Conservation (phyloP, 1,140 invertebrate species). For the Cyrtorhinus lividipennis region DNA sequence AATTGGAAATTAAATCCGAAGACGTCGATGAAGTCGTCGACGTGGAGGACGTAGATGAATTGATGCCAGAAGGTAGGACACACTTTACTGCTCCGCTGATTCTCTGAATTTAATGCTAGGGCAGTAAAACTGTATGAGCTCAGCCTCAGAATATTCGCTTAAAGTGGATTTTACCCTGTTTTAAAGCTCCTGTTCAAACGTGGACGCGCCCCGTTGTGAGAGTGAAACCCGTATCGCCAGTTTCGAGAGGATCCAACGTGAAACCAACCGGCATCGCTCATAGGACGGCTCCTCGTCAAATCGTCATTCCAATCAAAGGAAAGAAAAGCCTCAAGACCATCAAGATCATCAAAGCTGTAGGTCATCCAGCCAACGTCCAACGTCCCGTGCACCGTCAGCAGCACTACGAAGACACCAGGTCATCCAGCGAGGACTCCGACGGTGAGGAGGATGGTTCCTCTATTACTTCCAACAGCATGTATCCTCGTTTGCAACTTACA, state of each 20-base stretch:
- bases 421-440: slow-evolving; percentile 22
- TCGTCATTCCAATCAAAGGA: slow-evolving; percentile 45
- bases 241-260: neutral
- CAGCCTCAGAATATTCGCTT: too few species aligned
- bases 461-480: slow-evolving; percentile 10
- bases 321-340: slow-evolving; percentile 42
- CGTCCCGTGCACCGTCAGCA: slow-evolving; percentile 10
- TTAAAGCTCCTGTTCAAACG: neutral
- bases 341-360: slow-evolving; percentile 52
- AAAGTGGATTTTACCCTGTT: too few species aligned
- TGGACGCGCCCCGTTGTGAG: neutral
- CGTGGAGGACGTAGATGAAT: slow-evolving; percentile 1
- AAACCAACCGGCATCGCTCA: neutral
- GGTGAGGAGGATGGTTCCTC: slow-evolving; percentile 23
- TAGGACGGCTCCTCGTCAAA: slow-evolving; percentile 32
- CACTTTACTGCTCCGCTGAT: too few species aligned
- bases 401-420: slow-evolving; percentile 20
- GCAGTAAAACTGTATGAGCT: too few species aligned
- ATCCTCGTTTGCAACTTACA: slow-evolving; percentile 24
- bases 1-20: slow-evolving; percentile 11
- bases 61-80: neutral
- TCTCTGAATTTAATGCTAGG: too few species aligned
- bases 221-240: slow-evolving; percentile 4
- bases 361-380: slow-evolving; percentile 28
- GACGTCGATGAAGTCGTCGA: slow-evolving; percentile 1